Evolutionary conservation across 30 jellyfish, hydroid and myxozoan genomes (phyloP).

Genomic region (Cassiopea andromeda): DNA sequence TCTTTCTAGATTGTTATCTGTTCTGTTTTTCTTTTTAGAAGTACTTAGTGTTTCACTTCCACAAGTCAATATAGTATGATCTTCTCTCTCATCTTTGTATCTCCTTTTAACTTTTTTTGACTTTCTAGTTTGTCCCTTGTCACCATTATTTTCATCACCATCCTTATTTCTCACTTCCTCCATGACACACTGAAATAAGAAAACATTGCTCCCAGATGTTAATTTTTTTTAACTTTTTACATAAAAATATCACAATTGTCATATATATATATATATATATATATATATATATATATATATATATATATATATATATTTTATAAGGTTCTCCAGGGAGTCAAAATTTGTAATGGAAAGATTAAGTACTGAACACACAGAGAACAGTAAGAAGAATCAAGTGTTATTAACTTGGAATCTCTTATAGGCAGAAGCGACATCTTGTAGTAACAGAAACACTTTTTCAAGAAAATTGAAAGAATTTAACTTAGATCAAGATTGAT

Average conservation of each 20-base stretch:
- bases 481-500: conserved; percentile 1
- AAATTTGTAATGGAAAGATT: background rate
- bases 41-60: background rate
- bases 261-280: no score
- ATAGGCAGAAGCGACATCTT: conserved; percentile 19
- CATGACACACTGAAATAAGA: background rate
- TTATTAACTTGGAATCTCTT: conserved; percentile 43
- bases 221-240: no score
- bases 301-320: no score
- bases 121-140: background rate
- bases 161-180: background rate
- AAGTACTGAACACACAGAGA: conserved; percentile 6
- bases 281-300: no score
- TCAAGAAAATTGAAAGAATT: conserved; percentile 29
- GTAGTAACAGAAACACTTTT: conserved; percentile 8
- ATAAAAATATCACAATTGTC: no score
- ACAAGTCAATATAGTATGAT: background rate
- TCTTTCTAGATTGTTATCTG: background rate
- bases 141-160: background rate
- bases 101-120: background rate
- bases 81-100: conserved; percentile 9
- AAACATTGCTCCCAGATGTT: no score
- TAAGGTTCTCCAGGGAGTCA: no score
- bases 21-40: background rate
- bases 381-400: conserved; percentile 9